phyloP scores from a whole-genome alignment of 2,797 vertebrate species.

The Antennarius maculatus region DNA sequence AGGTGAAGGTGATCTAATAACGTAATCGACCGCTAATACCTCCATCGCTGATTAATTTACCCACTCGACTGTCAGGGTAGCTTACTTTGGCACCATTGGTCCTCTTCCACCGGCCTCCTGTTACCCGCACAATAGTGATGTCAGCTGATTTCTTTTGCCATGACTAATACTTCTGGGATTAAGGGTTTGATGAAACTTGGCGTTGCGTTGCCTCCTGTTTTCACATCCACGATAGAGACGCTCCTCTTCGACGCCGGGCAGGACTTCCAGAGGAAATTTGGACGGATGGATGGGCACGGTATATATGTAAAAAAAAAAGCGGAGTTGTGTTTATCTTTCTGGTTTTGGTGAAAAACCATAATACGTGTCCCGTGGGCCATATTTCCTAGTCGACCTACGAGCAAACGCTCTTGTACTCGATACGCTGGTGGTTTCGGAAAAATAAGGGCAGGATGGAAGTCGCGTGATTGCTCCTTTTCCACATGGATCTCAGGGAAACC shows the following conservation, averaged over 20 bases:
- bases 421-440: constrained; percentile 56
- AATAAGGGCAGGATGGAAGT: constrained; percentile 14
- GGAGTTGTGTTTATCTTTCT: constrained; percentile 58
- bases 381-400: constrained; percentile 61
- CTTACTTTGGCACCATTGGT: constrained; percentile 19
- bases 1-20: neutral
- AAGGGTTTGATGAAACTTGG: constrained; percentile 36
- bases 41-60: constrained; percentile 11
- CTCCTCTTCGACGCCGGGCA: constrained; percentile 30
- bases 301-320: constrained; percentile 6
- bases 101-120: constrained; percentile 10
- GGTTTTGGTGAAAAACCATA: constrained; percentile 54
- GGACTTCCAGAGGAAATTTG: constrained; percentile 27
- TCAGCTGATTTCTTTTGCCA: constrained; percentile 68
- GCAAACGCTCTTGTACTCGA: constrained; percentile 46
- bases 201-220: constrained; percentile 17
- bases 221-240: constrained; percentile 11
- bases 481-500: constrained; percentile 36
- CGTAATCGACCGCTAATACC: constrained; percentile 18
- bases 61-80: neutral
- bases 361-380: constrained; percentile 47
- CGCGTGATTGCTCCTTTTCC: constrained; percentile 51
- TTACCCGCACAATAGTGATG: constrained; percentile 49
- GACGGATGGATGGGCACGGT: constrained; percentile 30
- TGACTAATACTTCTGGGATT: constrained; percentile 52